A percentile compares a stretch with the other conserved stretches of the same genome.
phyloP scores from a whole-genome alignment of 2,888 invertebrate genomes.

The Danaus chrysippus region DNA sequence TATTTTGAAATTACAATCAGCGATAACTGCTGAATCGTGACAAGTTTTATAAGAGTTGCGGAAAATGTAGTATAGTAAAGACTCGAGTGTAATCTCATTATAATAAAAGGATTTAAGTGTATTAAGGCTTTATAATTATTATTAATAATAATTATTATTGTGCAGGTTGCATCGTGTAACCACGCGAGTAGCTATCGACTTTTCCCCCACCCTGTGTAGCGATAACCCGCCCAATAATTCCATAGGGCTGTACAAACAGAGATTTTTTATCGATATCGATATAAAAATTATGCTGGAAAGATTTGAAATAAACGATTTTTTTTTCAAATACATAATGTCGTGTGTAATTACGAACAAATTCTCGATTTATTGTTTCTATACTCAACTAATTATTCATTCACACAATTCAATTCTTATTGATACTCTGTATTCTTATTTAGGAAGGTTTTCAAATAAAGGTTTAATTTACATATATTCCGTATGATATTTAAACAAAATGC shows the following conservation, averaged over 20 bases:
- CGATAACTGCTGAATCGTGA: too few relatives aligned
- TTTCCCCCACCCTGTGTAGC: slow-evolving; percentile 58
- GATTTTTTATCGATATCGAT: slow-evolving; percentile 10
- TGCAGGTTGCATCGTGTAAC: slow-evolving; percentile 69
- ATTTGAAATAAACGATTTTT: not conserved
- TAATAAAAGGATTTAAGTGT: slow-evolving; percentile 8
- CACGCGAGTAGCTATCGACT: slow-evolving; percentile 68
- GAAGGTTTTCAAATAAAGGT: too few relatives aligned
- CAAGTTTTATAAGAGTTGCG: not conserved
- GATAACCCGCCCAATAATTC: slow-evolving; percentile 60
- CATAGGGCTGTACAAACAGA: slow-evolving; percentile 44
- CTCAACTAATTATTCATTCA: too few relatives aligned
- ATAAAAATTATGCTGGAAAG: not conserved
- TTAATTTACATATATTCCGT: too few relatives aligned
- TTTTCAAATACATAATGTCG: slow-evolving; percentile 22
- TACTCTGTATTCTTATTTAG: too few relatives aligned
- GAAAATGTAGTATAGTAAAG: not conserved
- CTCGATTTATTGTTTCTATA: too few relatives aligned
- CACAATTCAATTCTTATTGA: too few relatives aligned
- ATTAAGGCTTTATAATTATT: slow-evolving; percentile 10
- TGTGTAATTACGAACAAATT: not conserved
- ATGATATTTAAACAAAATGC: slow-evolving; percentile 8
- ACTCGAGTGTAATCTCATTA: slow-evolving; percentile 12
- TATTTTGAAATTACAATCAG: too few relatives aligned
- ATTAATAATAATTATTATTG: slow-evolving; percentile 51